phyloP scores from a whole-genome alignment of 2,113 vertebrate genomes.

The Microtus montanus region DNA sequence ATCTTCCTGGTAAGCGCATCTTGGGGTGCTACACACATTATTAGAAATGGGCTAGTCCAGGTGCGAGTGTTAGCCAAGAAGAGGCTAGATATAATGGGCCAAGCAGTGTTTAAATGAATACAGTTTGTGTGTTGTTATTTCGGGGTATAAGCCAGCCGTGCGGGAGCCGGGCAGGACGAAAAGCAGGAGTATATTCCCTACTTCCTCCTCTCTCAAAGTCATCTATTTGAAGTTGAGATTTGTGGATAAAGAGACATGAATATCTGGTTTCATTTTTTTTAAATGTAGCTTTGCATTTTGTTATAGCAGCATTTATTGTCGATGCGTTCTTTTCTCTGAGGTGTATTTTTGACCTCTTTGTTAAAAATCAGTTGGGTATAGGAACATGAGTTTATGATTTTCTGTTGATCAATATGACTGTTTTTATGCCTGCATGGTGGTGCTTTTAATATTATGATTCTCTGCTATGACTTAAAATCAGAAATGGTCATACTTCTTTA shows the following conservation, averaged over 20 bases:
- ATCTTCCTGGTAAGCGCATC: too few relatives aligned
- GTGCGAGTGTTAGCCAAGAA: too few relatives aligned
- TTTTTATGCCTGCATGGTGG: not conserved
- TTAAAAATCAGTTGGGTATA: not conserved
- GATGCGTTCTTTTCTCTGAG: not conserved
- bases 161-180: too few relatives aligned
- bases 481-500: not conserved
- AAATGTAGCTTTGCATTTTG: not conserved
- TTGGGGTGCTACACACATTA: too few relatives aligned
- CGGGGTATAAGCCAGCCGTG: too few relatives aligned
- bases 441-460: not conserved
- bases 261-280: not conserved
- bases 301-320: not conserved
- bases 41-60: too few relatives aligned
- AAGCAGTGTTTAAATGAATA: too few relatives aligned
- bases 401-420: not conserved
- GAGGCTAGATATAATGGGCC: too few relatives aligned
- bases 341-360: not conserved
- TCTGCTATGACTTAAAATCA: not conserved
- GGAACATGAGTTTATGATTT: not conserved
- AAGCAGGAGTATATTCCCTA: not conserved
- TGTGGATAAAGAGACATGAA: not conserved
- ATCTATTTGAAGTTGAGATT: not conserved
- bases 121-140: too few relatives aligned
- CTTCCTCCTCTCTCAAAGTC: not conserved